A percentile compares a stretch with the other conserved stretches of the same genome.
Evolutionary conservation across 2,113 vertebrate species (phyloP).

Genomic region (Syngnathus scovelli): DNA sequence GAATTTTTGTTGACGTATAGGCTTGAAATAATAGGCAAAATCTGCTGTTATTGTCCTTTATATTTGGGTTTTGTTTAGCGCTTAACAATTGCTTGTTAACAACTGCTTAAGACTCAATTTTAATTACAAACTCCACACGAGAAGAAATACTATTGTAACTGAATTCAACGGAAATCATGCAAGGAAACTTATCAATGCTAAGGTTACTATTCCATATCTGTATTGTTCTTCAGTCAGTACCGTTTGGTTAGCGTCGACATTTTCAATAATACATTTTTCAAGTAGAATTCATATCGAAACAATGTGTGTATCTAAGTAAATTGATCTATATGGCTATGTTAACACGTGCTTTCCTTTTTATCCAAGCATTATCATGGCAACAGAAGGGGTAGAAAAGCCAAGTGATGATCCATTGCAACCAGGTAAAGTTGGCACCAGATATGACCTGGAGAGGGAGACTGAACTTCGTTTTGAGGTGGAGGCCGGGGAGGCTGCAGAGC

Average conservation of each 20-base stretch:
- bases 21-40: neutral
- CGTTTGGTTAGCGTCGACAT: too few species aligned
- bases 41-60: too few species aligned
- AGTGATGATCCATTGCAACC: slow-evolving; percentile 68
- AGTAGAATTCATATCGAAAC: neutral
- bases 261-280: too few species aligned
- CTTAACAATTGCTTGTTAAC: neutral
- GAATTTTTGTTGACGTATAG: neutral
- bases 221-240: neutral
- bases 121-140: neutral
- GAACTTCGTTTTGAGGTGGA: slow-evolving; percentile 97
- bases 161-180: neutral
- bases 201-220: neutral
- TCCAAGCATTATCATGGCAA: slow-evolving; percentile 57
- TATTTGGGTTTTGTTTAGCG: neutral
- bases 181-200: neutral
- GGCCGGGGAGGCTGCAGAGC: slow-evolving; percentile 71
- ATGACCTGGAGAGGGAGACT: slow-evolving; percentile 92
- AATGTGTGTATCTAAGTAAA: neutral
- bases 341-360: too few species aligned
- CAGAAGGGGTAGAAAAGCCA: slow-evolving; percentile 62
- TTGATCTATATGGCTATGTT: neutral
- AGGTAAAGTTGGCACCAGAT: slow-evolving; percentile 71
- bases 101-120: too few species aligned
- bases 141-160: neutral